A percentile compares a stretch with the other conserved stretches of the same genome.
phyloP scores from a whole-genome alignment of 2,888 invertebrate genomes.

The Steromphala cineraria region DNA sequence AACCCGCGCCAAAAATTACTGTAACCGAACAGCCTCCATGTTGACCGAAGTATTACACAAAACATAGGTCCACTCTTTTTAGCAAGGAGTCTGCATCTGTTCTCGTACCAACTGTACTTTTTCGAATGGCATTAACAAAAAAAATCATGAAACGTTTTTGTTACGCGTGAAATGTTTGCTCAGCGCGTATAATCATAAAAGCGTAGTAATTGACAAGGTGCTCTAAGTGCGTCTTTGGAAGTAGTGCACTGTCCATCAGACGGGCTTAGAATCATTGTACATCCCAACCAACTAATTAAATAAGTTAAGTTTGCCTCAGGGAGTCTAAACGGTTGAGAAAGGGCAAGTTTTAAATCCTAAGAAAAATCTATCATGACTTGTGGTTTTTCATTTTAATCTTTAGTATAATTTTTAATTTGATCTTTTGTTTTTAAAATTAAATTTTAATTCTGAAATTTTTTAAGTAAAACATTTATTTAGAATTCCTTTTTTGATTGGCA shows the following conservation, averaged over 20 bases:
- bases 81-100: not conserved
- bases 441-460: no score
- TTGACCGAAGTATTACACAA: conserved; percentile 24
- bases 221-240: conserved; percentile 19
- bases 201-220: conserved; percentile 19
- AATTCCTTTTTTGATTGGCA: no score
- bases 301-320: no score
- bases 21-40: conserved; percentile 54
- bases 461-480: no score
- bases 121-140: no score
- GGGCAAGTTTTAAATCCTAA: no score
- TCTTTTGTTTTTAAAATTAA: no score
- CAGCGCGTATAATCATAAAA: not conserved
- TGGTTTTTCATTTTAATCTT: no score
- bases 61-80: conserved; percentile 13
- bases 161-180: not conserved
- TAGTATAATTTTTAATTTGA: no score
- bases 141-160: not conserved
- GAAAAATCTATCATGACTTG: no score
- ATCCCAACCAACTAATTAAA: not conserved
- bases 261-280: conserved; percentile 7
- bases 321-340: no score
- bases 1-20: conserved; percentile 70
- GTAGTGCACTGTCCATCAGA: conserved; percentile 19
- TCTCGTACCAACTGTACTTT: no score